Conservation (phyloP, 1,140 invertebrate species). For the Calycopis cecrops region DNA sequence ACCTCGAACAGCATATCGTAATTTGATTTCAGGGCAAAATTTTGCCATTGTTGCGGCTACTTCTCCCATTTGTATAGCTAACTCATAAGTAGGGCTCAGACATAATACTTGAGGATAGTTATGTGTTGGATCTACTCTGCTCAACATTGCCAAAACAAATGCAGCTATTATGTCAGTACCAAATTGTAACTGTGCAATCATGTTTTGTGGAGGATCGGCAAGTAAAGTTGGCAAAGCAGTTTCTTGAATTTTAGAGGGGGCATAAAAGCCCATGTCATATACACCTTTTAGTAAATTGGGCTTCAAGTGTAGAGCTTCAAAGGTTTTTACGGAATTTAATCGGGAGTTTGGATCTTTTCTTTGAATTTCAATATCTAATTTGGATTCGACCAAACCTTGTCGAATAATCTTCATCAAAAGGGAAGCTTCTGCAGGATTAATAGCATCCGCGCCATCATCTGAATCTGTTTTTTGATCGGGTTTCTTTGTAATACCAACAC, state of each 20-base stretch:
- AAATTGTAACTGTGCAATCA: constrained; percentile 99
- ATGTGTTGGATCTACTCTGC: constrained; percentile 87
- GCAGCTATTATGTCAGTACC: constrained; percentile 99
- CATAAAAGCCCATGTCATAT: constrained; percentile 97
- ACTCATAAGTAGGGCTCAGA: constrained; percentile 97
- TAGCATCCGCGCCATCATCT: constrained; percentile 75
- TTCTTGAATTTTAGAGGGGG: constrained; percentile 98
- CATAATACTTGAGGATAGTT: constrained; percentile 95
- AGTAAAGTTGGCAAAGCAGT: constrained; percentile 94
- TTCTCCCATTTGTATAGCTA: constrained; percentile 97
- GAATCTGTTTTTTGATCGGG: constrained; percentile 37
- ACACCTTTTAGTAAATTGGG: constrained; percentile 95
- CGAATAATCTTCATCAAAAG: constrained; percentile 93
- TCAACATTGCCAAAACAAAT: constrained; percentile 98
- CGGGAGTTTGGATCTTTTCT: constrained; percentile 95
- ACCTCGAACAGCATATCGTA: constrained; percentile 94
- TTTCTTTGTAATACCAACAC: constrained; percentile 50
- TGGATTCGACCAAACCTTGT: constrained; percentile 89
- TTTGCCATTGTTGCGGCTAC: constrained; percentile 95
- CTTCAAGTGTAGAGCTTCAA: constrained; percentile 94
- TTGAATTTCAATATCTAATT: constrained; percentile 91
- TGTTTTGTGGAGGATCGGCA: constrained; percentile 95
- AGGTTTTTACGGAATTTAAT: constrained; percentile 94
- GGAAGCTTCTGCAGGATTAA: constrained; percentile 88
- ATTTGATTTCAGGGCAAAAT: constrained; percentile 91